Evolutionary conservation across 1,140 invertebrate genomes (phyloP).

Genomic region (Paraescarpia echinospica): DNA sequence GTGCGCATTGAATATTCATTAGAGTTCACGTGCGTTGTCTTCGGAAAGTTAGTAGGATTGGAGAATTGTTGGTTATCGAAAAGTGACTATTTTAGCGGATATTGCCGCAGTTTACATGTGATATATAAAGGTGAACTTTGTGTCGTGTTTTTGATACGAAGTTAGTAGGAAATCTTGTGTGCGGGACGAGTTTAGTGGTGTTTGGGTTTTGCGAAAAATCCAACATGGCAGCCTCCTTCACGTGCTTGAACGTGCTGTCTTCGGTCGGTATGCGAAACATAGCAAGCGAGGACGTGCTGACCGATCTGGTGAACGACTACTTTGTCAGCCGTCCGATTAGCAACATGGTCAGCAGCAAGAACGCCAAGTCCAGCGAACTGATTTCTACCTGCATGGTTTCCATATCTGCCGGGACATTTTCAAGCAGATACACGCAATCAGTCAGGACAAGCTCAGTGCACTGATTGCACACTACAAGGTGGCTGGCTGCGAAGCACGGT

Average conservation of each 20-base stretch:
- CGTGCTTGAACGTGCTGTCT: background rate
- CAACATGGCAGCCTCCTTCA: background rate
- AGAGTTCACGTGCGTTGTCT: background rate
- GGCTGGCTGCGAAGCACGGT: background rate
- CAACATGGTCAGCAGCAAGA: background rate
- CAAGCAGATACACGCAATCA: background rate
- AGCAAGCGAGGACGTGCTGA: no score
- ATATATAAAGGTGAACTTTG: constrained; percentile 1
- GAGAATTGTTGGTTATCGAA: background rate
- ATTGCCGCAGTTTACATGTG: background rate
- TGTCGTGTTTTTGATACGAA: background rate
- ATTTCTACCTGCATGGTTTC: background rate
- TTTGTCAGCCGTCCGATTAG: no score
- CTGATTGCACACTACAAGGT: background rate
- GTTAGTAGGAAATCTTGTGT: background rate
- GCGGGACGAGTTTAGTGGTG: background rate
- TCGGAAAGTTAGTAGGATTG: background rate
- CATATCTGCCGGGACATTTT: background rate
- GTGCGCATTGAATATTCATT: background rate
- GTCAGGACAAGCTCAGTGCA: background rate
- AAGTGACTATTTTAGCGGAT: background rate
- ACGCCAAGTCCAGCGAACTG: background rate
- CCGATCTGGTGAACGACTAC: no score
- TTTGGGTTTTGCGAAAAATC: background rate
- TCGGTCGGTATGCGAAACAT: no score